Base-by-base conservation (phyloP, 2,797 vertebrate species). In the Micromesistius poutassou region DNA sequence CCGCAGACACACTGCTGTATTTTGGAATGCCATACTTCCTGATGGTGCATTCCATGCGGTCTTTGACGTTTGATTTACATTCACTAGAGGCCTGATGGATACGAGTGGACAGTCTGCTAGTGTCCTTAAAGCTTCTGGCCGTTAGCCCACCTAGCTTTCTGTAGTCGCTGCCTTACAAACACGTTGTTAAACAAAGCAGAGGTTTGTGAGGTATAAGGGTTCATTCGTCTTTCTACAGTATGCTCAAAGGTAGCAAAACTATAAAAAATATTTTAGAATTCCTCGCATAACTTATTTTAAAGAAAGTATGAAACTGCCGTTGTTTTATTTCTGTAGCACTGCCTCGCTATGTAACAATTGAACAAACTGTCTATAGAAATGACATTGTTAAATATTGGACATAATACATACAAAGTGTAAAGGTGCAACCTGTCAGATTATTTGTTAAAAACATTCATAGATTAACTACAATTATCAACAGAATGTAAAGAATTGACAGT, bases 51-150 rank as follows among this genome's bases (percentile, higher is more conserved):
- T 75, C 40, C 35, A 31, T 81, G 74, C 79, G 76, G 42, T 79
- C 30, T 42, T 72, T 79, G 77, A 78, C 36, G 25, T 75, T 80
- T 82, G 72, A 76, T 79, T 42, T 75, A 28, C 13, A 38, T 76
- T 82, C 30, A 73, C 36, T 77, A 81, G 74, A 81, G 72, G 19
- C 66, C 22, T 40, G 68, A 72, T 36, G 30, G 46, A n/a, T 66
- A 7, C 8, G 30, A 72, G 35, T 71, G 30, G 22, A 31, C 68
- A 8, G 28, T 19, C 30, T 71, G 68, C 30, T 30, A 19, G 66
- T n/a, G 31, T 5, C 71, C 50, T 22, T 66, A 1, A 25, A 5
- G 30, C n/a, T 46, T 40, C 4, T 13, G 66, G 68, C 68, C 68
- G 16, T 30, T 4, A 4, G 14, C 68, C 30, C 16, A 71, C n/a